These are phyloP conservation scores for Esox masquinongy DNA, from an alignment of 2,797 vertebrate genomes.

Conservation along the genomic window DNA sequence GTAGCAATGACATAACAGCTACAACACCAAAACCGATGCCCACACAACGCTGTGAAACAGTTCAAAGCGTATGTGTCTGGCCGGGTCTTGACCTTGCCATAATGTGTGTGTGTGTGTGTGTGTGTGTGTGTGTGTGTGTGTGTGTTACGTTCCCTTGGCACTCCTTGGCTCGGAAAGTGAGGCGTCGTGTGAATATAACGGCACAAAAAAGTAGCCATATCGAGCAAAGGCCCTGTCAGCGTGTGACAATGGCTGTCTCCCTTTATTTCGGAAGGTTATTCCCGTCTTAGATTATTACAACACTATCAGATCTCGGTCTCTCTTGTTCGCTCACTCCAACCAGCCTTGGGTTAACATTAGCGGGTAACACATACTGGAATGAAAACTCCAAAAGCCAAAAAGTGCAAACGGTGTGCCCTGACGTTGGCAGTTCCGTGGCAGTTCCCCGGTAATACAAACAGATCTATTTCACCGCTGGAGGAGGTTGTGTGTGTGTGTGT, in stretches of 20 bases:
- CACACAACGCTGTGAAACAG: background rate
- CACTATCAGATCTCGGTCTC: no score
- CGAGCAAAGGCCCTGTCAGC: background rate
- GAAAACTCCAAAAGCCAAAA: no score
- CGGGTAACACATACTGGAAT: no score
- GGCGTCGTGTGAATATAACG: background rate
- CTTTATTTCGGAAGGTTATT: conserved; percentile 1
- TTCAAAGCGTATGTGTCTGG: background rate
- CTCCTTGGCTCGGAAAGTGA: background rate
- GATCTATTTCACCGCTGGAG: background rate
- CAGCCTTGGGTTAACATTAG: no score
- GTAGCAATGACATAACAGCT: background rate
- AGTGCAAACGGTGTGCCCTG: no score
- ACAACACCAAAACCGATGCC: background rate
- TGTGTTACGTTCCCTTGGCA: background rate
- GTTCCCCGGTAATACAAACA: background rate
- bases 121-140: background rate
- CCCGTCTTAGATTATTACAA: no score
- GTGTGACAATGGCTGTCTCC: background rate
- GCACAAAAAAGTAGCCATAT: background rate
- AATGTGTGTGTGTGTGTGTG: conserved; percentile 1
- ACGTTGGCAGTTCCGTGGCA: no score
- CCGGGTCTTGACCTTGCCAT: background rate
- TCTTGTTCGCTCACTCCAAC: no score
- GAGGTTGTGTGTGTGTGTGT: background rate